A percentile compares a stretch with the other conserved stretches of the same genome.
phyloP scores from a whole-genome alignment of 1,140 invertebrate species.

The Agrypnia vestita region DNA sequence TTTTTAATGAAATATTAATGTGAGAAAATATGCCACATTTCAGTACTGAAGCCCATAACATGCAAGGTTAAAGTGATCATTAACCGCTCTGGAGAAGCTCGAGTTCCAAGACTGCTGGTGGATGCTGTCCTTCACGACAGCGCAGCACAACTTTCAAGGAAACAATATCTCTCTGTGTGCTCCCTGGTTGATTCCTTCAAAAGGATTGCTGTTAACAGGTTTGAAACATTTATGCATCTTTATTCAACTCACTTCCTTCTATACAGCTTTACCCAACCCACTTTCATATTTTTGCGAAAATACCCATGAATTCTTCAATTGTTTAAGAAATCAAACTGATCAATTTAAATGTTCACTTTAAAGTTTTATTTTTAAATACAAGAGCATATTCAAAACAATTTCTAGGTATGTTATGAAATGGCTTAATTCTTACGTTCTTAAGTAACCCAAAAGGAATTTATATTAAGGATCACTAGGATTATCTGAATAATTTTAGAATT shows the following conservation, averaged over 20 bases:
- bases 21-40: slow-evolving; percentile 51
- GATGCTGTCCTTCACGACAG: slow-evolving; percentile 87
- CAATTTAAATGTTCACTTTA: no score
- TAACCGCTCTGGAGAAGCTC: slow-evolving; percentile 80
- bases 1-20: background rate
- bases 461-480: no score
- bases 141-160: slow-evolving; percentile 81
- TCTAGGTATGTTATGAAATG: no score
- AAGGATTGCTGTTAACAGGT: slow-evolving; percentile 81
- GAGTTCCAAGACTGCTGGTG: slow-evolving; percentile 82
- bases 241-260: background rate
- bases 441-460: no score
- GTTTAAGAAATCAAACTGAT: no score
- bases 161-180: slow-evolving; percentile 83
- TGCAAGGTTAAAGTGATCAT: slow-evolving; percentile 88
- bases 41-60: slow-evolving; percentile 83
- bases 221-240: background rate
- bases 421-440: no score
- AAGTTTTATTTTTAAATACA: no score
- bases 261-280: no score
- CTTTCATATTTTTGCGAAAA: no score
- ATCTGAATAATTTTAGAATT: no score
- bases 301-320: no score
- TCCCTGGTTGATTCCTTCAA: slow-evolving; percentile 79
- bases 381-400: no score